These are phyloP conservation scores for Benitochromis conjunctus DNA, from an alignment of 2,113 vertebrate genomes.

Conservation along the genomic window DNA sequence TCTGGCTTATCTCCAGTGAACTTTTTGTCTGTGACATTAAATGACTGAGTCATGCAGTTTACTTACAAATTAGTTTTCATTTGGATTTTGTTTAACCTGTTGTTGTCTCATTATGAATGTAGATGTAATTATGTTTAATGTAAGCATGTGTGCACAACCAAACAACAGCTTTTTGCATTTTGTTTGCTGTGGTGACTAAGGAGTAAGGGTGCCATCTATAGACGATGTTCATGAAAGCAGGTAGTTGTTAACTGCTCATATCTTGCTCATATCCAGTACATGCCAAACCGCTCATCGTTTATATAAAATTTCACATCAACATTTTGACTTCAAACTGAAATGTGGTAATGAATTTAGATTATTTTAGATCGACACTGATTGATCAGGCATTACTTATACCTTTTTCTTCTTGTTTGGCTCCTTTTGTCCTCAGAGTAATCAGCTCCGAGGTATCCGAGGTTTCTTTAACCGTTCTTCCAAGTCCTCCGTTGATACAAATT, in stretches of 20 bases:
- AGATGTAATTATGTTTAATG: neutral
- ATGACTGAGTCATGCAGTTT: neutral
- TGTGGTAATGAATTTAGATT: neutral
- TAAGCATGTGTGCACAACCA: neutral
- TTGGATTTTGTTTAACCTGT: neutral
- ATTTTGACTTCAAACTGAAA: neutral
- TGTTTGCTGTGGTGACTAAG: neutral
- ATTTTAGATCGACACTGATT: neutral
- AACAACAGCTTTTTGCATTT: neutral
- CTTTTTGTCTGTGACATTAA: constrained; percentile 24
- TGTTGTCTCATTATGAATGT: neutral
- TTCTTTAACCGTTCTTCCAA: constrained; percentile 88
- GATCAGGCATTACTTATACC: neutral
- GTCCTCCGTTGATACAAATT: constrained; percentile 74
- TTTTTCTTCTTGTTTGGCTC: neutral
- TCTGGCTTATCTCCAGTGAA: neutral
- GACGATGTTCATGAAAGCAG: constrained; percentile 29
- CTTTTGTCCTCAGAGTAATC: constrained; percentile 77
- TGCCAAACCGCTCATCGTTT: neutral
- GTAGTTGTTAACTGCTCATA: neutral
- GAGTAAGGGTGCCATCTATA: constrained; percentile 54
- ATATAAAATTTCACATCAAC: neutral
- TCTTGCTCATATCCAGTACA: neutral
- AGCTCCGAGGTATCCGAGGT: constrained; percentile 89
- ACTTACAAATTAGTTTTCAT: neutral